Conservation (phyloP, 2,113 vertebrate genomes). For the Callionymus lyra region DNA sequence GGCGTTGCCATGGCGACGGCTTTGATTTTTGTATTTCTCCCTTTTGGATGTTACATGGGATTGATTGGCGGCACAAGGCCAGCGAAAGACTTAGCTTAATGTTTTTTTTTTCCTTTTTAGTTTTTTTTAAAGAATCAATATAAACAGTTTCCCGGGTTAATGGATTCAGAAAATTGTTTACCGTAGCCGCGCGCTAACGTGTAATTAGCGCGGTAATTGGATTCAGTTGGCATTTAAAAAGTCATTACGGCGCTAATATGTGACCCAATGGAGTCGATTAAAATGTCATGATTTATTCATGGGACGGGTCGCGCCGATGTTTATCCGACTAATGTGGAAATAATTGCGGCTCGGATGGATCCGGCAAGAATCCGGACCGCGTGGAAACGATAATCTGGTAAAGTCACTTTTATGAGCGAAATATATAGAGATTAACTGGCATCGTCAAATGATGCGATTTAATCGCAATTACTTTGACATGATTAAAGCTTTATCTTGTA, state of each 20-base stretch:
- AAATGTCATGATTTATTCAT: slow-evolving; percentile 30
- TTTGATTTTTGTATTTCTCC: slow-evolving; percentile 69
- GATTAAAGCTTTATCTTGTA: too few species aligned
- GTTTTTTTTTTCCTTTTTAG: slow-evolving; percentile 25
- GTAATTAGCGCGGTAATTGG: slow-evolving; percentile 39
- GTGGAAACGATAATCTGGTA: too few species aligned
- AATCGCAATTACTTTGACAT: too few species aligned
- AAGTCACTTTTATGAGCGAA: too few species aligned
- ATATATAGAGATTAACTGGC: too few species aligned
- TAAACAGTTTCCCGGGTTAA: slow-evolving; percentile 22
- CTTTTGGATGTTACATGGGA: slow-evolving; percentile 59
- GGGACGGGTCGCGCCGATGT: slow-evolving; percentile 14
- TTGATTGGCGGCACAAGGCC: slow-evolving; percentile 52
- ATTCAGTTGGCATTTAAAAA: slow-evolving; percentile 19
- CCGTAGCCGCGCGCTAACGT: background rate
- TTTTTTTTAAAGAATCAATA: slow-evolving; percentile 42
- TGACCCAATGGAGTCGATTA: slow-evolving; percentile 41
- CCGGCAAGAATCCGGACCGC: too few species aligned
- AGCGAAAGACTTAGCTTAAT: slow-evolving; percentile 25
- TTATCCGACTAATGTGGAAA: slow-evolving; percentile 33
- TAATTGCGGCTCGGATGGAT: slow-evolving; percentile 35
- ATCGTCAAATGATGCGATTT: too few species aligned
- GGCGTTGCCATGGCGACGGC: slow-evolving; percentile 71
- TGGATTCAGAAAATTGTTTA: slow-evolving; percentile 10
- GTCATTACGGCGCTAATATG: slow-evolving; percentile 34